phyloP scores from a whole-genome alignment of 2,797 vertebrate species.

The Gymnothorax javanicus region DNA sequence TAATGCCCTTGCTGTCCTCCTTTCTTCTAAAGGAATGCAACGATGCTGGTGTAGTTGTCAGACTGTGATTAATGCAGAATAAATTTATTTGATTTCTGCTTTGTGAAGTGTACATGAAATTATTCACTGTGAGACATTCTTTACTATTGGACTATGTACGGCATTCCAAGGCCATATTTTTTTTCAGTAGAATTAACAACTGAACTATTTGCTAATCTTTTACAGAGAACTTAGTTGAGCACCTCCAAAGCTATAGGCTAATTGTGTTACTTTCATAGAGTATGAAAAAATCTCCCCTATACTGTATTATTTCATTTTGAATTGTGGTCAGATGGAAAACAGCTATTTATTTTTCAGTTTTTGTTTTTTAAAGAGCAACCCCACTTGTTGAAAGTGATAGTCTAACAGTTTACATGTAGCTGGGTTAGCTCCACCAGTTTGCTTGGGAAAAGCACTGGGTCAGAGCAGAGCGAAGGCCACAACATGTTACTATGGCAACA shows the following conservation, averaged over 20 bases:
- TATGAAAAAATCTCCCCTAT: not conserved
- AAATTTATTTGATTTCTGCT: not conserved
- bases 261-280: not conserved
- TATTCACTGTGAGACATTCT: not conserved
- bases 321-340: constrained; percentile 26
- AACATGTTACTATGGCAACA: no score
- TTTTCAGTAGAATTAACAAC: not conserved
- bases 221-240: not conserved
- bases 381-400: constrained; percentile 20
- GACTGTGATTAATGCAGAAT: not conserved
- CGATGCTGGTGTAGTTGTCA: not conserved
- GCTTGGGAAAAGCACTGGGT: no score
- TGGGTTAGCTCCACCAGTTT: no score
- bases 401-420: constrained; percentile 34
- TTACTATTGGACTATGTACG: not conserved
- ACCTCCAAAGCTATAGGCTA: not conserved
- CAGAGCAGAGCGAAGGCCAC: no score
- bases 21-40: not conserved
- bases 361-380: constrained; percentile 20
- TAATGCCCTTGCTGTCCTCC: not conserved
- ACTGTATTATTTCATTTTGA: not conserved
- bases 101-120: not conserved
- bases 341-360: constrained; percentile 23
- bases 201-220: not conserved
- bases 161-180: not conserved